Evolutionary conservation across 2,113 vertebrate genomes (phyloP), one percentile per base, ranked within the genome.

Genomic region (Cryptomyrus ogoouensis): DNA sequence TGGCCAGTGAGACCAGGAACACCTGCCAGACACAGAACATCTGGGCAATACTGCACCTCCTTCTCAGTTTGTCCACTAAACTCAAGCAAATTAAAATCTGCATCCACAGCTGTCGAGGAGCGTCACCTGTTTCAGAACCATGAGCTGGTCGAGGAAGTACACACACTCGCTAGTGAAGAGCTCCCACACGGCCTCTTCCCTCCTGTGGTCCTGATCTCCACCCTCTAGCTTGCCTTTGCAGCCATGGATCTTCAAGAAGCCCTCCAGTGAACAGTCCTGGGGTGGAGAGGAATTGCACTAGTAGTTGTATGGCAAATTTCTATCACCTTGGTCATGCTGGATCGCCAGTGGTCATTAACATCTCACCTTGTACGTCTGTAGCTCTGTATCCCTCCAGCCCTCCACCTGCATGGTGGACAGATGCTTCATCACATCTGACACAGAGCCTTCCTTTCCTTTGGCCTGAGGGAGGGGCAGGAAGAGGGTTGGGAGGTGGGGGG

Each of bases 111-210:
- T 42, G 7, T 39, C 39, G 15, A 21, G 46, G 44, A 56, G 39
- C 9, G 12, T 94, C 94, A 98, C 97, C 97, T 94, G 97, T 95
- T 98, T 98, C 92, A 98, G 96, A 94, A 99, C 97, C 94, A 97
- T 95, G 88, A 99, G 96, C 93, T 97, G 97, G 92, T 98, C 97
- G 93, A 98, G 95, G 94, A 98, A 98, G 94, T 99, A 98, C 91
- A 96, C 96, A 88, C 97, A 98, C 96, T 99, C 97, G 42, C 96
- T 98, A 49, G 97, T 98, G 94, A 98, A 97, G 87, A 98, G 96
- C 90, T 99, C 97, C 97, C 97, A 98, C 74, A 97, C 89, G 1
- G 97, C 96, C 91, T 96, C 97, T 84, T 96, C 96, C 91, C 95
- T 97, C 94, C 94, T 96, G 90, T 91, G 92, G 91, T 94, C 94